Percentiles rank a stretch among this genome's conserved stretches.
Conservation (phyloP, 2,888 invertebrate species). For the Leptinotarsa peninsularis region DNA sequence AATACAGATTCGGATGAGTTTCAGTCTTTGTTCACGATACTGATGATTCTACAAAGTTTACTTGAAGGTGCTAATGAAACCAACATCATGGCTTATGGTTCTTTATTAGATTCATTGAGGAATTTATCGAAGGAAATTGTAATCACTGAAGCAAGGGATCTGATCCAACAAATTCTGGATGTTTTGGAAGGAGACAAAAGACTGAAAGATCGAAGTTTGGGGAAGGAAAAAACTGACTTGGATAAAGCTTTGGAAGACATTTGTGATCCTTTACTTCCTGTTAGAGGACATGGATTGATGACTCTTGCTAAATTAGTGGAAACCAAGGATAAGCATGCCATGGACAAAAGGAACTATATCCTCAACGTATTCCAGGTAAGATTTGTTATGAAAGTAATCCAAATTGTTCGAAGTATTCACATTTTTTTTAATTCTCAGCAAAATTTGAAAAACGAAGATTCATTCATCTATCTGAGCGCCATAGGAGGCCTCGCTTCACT, state of each 20-base stretch:
- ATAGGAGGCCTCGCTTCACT: constrained; percentile 81
- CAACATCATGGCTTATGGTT: constrained; percentile 57
- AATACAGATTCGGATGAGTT: constrained; percentile 55
- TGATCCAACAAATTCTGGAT: constrained; percentile 52
- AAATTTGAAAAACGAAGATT: constrained; percentile 81
- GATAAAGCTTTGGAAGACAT: constrained; percentile 76
- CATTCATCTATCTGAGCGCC: constrained; percentile 84
- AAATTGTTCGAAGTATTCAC: not conserved
- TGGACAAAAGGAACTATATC: constrained; percentile 75
- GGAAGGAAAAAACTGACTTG: constrained; percentile 65
- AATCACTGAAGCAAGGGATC: constrained; percentile 55
- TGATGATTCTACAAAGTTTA: constrained; percentile 63
- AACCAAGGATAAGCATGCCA: constrained; percentile 72
- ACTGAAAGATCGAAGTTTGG: constrained; percentile 33
- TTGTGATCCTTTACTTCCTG: constrained; percentile 80
- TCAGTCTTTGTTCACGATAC: constrained; percentile 58
- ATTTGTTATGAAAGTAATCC: not conserved
- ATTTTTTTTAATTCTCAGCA: constrained; percentile 68
- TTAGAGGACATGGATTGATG: constrained; percentile 84
- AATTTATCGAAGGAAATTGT: constrained; percentile 52
- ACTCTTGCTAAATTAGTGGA: constrained; percentile 79
- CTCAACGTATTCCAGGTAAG: constrained; percentile 79
- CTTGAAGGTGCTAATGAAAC: constrained; percentile 55
- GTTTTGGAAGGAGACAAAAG: constrained; percentile 34
- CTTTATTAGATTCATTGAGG: constrained; percentile 57